Percentiles rank a stretch among this genome's conserved stretches.
Conservation (phyloP, 2,797 vertebrate genomes). For the Gymnopithys bicolor region DNA sequence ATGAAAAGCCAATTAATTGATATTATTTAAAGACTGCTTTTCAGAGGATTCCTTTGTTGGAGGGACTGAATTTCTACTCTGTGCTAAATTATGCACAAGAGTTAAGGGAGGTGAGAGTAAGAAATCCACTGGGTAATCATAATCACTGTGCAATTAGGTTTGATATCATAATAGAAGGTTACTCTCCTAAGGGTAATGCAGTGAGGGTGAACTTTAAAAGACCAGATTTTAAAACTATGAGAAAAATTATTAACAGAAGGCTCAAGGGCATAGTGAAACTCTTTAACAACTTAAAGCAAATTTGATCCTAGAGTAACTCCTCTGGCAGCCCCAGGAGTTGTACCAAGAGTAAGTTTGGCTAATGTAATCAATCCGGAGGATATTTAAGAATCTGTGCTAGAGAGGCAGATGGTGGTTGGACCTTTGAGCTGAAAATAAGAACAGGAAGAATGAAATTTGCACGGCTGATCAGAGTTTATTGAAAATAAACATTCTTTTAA, state of each 20-base stretch:
- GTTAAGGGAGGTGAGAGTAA: conserved; percentile 55
- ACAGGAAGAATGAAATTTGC: not conserved
- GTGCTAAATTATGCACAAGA: conserved; percentile 54
- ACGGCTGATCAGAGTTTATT: not conserved
- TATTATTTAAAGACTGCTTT: conserved; percentile 53
- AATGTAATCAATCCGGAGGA: conserved; percentile 42
- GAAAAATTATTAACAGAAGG: conserved; percentile 64
- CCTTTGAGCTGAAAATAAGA: conserved; percentile 35
- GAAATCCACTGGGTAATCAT: conserved; percentile 67
- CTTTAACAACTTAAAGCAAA: conserved; percentile 54
- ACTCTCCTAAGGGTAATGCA: conserved; percentile 57
- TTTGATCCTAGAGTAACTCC: conserved; percentile 45
- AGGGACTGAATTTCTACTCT: not conserved
- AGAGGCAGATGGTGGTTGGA: conserved; percentile 10
- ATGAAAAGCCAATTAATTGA: conserved; percentile 23
- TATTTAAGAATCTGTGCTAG: conserved; percentile 35
- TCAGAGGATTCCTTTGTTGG: not conserved
- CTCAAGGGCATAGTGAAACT: conserved; percentile 71
- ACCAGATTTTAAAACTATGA: conserved; percentile 64
- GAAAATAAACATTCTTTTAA: conserved; percentile 45
- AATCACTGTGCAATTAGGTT: conserved; percentile 65
- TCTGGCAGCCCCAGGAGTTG: not conserved
- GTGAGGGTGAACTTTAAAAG: conserved; percentile 72
- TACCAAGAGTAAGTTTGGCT: conserved; percentile 51
- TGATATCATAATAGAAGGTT: conserved; percentile 74